Evolutionary conservation across 1,140 invertebrate species (phyloP).

Genomic region (Cotesia typhae): DNA sequence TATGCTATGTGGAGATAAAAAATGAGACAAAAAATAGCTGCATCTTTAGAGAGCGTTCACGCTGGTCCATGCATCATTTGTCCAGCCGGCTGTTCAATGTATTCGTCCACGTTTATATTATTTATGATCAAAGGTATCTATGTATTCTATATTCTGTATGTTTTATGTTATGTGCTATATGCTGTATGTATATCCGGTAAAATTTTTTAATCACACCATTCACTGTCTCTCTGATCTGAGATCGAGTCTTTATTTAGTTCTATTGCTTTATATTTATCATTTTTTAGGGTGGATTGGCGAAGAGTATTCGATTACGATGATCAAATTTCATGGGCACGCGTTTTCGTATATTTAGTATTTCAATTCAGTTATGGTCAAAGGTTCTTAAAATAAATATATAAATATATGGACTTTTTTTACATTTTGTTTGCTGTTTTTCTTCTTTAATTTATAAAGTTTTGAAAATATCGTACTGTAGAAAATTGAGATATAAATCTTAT

Average conservation of each 20-base stretch:
- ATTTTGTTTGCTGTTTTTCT: no score
- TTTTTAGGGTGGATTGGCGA: conserved; percentile 42
- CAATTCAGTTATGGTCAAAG: no score
- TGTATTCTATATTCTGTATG: neutral
- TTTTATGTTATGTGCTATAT: conserved; percentile 6
- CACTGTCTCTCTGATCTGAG: neutral
- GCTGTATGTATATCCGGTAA: conserved; percentile 25
- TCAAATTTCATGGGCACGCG: conserved; percentile 53
- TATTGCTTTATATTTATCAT: conserved; percentile 41
- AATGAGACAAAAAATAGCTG: conserved; percentile 17
- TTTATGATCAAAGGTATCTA: neutral
- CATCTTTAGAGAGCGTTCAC: neutral
- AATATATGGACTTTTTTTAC: no score
- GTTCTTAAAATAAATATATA: neutral
- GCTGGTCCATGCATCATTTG: neutral
- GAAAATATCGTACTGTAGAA: no score
- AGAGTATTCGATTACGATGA: conserved; percentile 59
- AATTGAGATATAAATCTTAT: no score
- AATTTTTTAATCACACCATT: conserved; percentile 9
- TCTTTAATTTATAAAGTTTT: no score
- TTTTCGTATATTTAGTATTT: conserved; percentile 1
- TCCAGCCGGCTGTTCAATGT: neutral
- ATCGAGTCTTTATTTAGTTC: conserved; percentile 17
- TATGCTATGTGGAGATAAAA: neutral
- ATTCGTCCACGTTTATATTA: neutral